Percentiles rank a stretch among this genome's conserved stretches.
phyloP scores from a whole-genome alignment of 2,888 invertebrate genomes.

The Lydus trimaculatus region DNA sequence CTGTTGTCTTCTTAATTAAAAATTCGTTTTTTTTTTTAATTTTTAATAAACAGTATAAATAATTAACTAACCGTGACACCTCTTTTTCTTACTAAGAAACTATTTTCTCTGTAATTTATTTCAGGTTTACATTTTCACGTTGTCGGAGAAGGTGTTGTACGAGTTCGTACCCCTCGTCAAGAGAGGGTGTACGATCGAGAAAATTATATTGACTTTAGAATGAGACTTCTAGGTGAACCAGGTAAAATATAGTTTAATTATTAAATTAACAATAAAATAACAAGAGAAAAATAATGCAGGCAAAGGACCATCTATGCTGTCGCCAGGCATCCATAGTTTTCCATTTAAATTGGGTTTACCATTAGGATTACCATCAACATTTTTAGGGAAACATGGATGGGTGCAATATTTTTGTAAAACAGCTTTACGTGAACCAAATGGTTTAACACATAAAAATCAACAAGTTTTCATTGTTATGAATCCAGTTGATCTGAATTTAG shows the following conservation, averaged over 20 bases:
- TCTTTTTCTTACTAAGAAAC: not conserved
- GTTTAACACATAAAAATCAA: constrained; percentile 92
- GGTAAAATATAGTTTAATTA: constrained; percentile 59
- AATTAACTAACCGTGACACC: not conserved
- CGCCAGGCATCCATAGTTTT: constrained; percentile 94
- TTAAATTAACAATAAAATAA: not conserved
- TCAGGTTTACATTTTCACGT: constrained; percentile 92
- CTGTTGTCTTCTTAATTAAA: no score
- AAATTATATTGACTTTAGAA: constrained; percentile 94
- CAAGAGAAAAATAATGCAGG: constrained; percentile 61
- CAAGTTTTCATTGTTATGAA: constrained; percentile 98
- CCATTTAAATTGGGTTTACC: constrained; percentile 93
- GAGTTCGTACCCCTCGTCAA: constrained; percentile 81
- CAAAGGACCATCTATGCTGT: constrained; percentile 82
- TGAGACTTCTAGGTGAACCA: constrained; percentile 90
- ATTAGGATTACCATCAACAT: constrained; percentile 89
- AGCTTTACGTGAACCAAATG: constrained; percentile 85
- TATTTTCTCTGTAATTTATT: constrained; percentile 46
- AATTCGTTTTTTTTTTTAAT: not conserved
- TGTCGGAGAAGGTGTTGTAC: constrained; percentile 93
- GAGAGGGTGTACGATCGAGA: constrained; percentile 90
- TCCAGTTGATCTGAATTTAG: constrained; percentile 90
- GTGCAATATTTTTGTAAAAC: constrained; percentile 95
- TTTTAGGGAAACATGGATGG: constrained; percentile 93
- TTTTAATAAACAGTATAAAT: not conserved